phyloP scores from a whole-genome alignment of 2,888 invertebrate species.

The Ametastegia equiseti region DNA sequence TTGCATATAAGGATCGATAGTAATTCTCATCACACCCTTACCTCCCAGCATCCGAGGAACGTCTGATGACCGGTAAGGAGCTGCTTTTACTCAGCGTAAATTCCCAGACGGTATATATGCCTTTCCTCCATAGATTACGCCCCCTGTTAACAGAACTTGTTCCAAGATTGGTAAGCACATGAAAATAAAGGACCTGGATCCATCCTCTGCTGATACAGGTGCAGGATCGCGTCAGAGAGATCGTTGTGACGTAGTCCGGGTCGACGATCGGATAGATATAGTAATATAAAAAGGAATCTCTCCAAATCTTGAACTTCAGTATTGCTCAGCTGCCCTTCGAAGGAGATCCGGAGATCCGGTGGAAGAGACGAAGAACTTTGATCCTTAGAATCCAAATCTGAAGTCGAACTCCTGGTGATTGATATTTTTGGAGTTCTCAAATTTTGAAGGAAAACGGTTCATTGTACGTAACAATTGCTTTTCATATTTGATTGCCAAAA shows the following conservation, averaged over 20 bases:
- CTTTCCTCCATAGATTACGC: too few relatives aligned
- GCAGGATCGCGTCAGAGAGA: not conserved
- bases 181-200: not conserved
- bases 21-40: too few relatives aligned
- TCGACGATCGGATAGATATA: not conserved
- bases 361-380: not conserved
- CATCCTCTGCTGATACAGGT: too few relatives aligned
- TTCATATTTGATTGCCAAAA: not conserved
- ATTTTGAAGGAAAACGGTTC: not conserved
- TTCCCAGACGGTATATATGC: too few relatives aligned
- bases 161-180: not conserved
- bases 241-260: not conserved
- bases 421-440: not conserved
- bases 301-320: not conserved
- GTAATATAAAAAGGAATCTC: too few relatives aligned
- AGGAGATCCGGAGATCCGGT: not conserved
- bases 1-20: too few relatives aligned
- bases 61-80: too few relatives aligned
- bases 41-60: too few relatives aligned
- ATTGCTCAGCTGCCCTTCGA: not conserved
- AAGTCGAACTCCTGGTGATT: not conserved
- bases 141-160: too few relatives aligned
- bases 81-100: too few relatives aligned
- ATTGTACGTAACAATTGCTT: not conserved
- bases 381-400: not conserved